Conservation (phyloP, 2,888 invertebrate genomes). For the Sympetrum striolatum region DNA sequence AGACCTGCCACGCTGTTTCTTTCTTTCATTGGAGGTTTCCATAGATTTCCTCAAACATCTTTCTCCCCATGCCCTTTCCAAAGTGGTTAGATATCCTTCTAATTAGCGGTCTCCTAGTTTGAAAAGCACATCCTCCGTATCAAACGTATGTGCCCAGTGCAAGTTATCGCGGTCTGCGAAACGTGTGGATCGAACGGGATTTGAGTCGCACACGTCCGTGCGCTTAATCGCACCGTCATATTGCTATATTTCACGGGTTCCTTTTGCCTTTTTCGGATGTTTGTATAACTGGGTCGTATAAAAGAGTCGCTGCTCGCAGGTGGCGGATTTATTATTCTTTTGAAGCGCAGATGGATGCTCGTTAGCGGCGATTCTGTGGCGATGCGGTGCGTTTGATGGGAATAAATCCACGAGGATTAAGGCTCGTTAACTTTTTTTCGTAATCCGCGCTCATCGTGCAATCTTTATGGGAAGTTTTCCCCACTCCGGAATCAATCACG, state of each 20-base stretch:
- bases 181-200: neutral
- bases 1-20: neutral
- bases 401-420: neutral
- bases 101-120: conserved; percentile 22
- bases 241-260: neutral
- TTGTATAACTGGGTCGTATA: neutral
- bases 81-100: neutral
- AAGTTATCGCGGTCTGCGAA: neutral
- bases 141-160: neutral
- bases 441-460: neutral
- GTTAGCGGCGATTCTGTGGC: neutral
- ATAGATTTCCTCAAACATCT: neutral
- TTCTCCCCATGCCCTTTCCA: no score
- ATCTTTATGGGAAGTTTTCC: no score
- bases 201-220: neutral
- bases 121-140: neutral
- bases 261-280: neutral
- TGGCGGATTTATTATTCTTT: neutral
- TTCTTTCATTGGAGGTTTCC: neutral
- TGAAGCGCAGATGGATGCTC: neutral
- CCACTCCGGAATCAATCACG: no score
- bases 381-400: neutral
- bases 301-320: neutral
- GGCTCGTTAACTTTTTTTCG: neutral
- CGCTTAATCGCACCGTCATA: neutral